A percentile compares a stretch with the other conserved stretches of the same genome.
These are phyloP conservation scores for Mus spretus DNA, from an alignment of 2,797 vertebrate genomes.

Conservation along the genomic window DNA sequence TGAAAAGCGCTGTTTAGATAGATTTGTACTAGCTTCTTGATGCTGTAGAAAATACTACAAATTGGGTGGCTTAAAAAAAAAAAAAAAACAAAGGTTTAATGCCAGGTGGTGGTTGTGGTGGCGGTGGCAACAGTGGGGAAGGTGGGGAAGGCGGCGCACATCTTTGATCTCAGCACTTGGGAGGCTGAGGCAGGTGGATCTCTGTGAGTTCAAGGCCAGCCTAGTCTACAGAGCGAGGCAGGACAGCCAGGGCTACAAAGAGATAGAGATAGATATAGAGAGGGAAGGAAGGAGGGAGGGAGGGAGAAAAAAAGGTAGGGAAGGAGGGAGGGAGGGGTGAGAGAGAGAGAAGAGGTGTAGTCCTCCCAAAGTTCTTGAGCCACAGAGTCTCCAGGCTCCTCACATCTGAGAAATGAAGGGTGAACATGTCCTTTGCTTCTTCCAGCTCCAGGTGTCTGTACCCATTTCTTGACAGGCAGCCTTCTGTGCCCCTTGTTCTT, in stretches of 20 bases:
- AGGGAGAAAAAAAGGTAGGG: too few species aligned
- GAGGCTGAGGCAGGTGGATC: neutral
- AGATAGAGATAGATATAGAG: too few species aligned
- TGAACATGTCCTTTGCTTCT: neutral
- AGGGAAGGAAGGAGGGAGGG: too few species aligned
- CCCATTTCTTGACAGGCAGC: neutral
- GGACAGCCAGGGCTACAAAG: neutral
- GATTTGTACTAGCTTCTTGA: neutral
- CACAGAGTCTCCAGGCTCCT: neutral
- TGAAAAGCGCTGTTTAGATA: neutral
- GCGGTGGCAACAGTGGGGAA: too few species aligned
- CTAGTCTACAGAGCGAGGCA: neutral
- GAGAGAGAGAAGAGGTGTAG: neutral
- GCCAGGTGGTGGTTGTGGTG: neutral
- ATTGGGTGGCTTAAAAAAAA: constrained; percentile 19
- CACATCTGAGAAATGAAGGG: neutral
- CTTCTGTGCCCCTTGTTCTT: neutral
- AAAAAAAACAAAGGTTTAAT: neutral
- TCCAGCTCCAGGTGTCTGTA: neutral
- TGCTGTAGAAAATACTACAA: neutral
- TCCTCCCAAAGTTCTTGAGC: neutral
- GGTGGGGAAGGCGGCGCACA: neutral
- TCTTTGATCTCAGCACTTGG: neutral
- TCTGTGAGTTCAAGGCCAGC: neutral
- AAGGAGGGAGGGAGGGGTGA: too few species aligned